Conservation (phyloP, 2,888 invertebrate species). For the Tetragnatha montana region DNA sequence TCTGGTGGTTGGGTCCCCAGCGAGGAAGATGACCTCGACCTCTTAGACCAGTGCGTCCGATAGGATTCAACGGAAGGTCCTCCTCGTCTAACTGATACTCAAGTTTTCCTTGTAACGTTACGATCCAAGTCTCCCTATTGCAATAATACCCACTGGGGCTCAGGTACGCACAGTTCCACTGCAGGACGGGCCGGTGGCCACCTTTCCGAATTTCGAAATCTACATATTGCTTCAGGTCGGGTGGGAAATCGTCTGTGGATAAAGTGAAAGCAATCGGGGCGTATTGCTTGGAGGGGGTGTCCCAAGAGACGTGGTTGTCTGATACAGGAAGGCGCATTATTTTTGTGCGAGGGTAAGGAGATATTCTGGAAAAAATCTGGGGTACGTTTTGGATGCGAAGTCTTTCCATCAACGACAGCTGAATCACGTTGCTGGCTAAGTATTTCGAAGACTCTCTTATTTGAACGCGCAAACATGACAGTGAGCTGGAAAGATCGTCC, state of each 20-base stretch:
- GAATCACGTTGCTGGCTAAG: neutral
- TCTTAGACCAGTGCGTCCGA: constrained; percentile 75
- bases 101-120: neutral
- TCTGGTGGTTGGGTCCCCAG: constrained; percentile 76
- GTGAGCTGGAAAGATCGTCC: constrained; percentile 12
- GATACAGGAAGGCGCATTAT: constrained; percentile 56
- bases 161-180: constrained; percentile 22
- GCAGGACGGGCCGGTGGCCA: constrained; percentile 27
- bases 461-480: constrained; percentile 38
- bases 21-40: constrained; percentile 75
- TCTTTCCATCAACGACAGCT: constrained; percentile 22
- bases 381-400: constrained; percentile 36
- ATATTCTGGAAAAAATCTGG: constrained; percentile 54
- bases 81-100: constrained; percentile 48
- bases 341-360: constrained; percentile 52
- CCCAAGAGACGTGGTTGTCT: constrained; percentile 51
- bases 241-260: constrained; percentile 27
- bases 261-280: constrained; percentile 57
- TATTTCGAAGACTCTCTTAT: constrained; percentile 23
- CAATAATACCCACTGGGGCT: constrained; percentile 43
- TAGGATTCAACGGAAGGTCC: constrained; percentile 74
- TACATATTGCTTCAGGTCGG: constrained; percentile 17
- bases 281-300: constrained; percentile 30
- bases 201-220: constrained; percentile 48
- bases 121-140: constrained; percentile 48